These are phyloP conservation scores for Desmophyllum pertusum DNA, from an alignment of 92 coral and sea anemone species.

Conservation along the genomic window DNA sequence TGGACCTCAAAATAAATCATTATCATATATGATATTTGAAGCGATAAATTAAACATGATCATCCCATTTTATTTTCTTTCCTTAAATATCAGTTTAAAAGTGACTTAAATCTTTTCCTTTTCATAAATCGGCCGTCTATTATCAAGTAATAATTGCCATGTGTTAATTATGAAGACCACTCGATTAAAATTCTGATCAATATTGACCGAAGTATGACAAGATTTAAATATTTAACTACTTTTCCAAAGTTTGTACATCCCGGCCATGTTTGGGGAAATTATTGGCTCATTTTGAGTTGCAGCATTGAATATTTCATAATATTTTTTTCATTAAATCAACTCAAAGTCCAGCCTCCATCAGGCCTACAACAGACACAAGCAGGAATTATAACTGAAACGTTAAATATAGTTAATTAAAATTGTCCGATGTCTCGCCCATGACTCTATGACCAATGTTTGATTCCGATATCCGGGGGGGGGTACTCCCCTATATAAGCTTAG, in stretches of 20 bases:
- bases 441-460: background rate
- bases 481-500: no score
- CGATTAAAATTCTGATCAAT: conserved; percentile 8
- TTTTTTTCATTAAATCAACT: background rate
- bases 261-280: background rate
- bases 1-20: background rate
- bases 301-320: background rate
- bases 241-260: background rate
- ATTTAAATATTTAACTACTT: conserved; percentile 1
- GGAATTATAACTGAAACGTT: background rate
- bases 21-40: background rate
- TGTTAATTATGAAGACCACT: background rate
- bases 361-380: background rate
- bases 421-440: background rate
- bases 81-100: background rate
- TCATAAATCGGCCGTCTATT: background rate
- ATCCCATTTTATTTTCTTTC: background rate
- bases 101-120: background rate
- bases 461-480: no score
- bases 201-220: conserved; percentile 13
- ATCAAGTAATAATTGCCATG: background rate
- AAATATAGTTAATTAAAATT: conserved; percentile 1
- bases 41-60: background rate
- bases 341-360: background rate
- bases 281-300: background rate